A percentile compares a stretch with the other conserved stretches of the same genome.
Conservation (phyloP, 2,113 vertebrate species). For the Thryonomys swinderianus region DNA sequence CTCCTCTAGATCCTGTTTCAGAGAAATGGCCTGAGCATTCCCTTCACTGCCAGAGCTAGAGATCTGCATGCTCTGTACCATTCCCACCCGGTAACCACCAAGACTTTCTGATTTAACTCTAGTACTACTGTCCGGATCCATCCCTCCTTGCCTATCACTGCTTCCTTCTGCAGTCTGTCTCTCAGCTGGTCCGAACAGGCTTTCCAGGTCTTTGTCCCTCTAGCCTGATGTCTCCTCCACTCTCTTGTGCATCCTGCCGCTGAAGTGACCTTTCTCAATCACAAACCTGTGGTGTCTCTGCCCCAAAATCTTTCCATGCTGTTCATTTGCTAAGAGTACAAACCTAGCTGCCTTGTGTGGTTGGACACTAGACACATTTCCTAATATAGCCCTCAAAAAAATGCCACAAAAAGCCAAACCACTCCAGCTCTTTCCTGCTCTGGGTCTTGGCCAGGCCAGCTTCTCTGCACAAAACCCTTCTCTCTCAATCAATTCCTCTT, state of each 20-base stretch:
- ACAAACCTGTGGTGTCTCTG: neutral
- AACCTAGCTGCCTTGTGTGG: neutral
- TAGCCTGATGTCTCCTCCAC: neutral
- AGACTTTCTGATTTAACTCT: neutral
- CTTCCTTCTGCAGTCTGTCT: neutral
- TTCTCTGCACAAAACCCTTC: neutral
- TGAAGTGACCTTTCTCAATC: neutral
- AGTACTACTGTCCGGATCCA: neutral
- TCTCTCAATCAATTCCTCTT: neutral
- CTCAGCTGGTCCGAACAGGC: neutral
- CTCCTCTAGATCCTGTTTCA: neutral
- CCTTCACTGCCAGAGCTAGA: neutral
- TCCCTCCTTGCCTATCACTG: neutral
- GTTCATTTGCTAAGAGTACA: neutral
- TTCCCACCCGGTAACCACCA: neutral
- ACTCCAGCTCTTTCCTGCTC: neutral
- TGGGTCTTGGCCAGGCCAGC: neutral
- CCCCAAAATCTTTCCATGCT: neutral
- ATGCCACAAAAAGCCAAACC: neutral
- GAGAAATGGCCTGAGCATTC: neutral
- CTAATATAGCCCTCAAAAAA: neutral
- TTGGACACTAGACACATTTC: neutral
- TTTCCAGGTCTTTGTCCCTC: neutral
- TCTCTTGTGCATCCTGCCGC: neutral
- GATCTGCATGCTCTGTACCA: neutral